phyloP scores from a whole-genome alignment of 2,113 vertebrate genomes.

The Orientallactaga bullata region DNA sequence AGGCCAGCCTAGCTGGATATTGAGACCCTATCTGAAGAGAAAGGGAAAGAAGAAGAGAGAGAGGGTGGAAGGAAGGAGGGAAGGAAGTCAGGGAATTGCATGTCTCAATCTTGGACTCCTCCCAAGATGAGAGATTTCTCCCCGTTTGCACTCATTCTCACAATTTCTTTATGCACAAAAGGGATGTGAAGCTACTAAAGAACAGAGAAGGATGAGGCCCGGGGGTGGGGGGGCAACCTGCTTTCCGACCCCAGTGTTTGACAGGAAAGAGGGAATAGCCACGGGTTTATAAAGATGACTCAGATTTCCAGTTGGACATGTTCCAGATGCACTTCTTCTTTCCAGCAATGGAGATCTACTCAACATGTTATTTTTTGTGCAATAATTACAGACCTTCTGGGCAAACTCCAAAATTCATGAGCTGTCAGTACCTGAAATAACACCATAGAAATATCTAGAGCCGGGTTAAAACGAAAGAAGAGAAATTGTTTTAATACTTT shows the following conservation, averaged over 20 bases:
- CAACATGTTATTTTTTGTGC: constrained; percentile 23
- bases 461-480: constrained; percentile 19
- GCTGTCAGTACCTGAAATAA: constrained; percentile 54
- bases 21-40: neutral
- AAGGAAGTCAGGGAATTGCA: neutral
- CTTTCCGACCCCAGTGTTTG: neutral
- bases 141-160: neutral
- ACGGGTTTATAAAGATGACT: constrained; percentile 4
- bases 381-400: constrained; percentile 59
- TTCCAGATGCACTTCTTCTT: constrained; percentile 41
- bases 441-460: constrained; percentile 46
- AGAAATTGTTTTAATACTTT: constrained; percentile 48
- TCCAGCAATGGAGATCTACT: neutral
- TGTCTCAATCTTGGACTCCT: neutral
- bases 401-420: constrained; percentile 65
- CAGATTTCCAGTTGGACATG: neutral
- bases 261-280: neutral
- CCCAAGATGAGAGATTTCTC: neutral
- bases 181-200: neutral
- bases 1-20: neutral
- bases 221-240: too few species aligned
- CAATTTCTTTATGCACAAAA: neutral
- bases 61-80: neutral
- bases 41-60: neutral
- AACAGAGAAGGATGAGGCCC: neutral